Evolutionary conservation across 2,888 invertebrate species (phyloP).

Genomic region (Argyra leucocephala): DNA sequence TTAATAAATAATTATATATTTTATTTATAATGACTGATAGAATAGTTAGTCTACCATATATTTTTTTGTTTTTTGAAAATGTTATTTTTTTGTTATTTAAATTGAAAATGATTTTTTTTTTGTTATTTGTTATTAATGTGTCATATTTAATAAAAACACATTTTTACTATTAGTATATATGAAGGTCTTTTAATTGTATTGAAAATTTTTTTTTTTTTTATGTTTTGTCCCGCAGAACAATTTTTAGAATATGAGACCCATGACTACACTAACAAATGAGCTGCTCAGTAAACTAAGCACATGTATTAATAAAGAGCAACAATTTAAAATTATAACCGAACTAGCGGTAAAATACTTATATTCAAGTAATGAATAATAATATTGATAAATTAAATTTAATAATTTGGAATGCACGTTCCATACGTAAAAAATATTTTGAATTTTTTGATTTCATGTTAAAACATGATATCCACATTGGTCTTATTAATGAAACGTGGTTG

Average conservation of each 20-base stretch:
- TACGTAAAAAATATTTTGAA: no score
- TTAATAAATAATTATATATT: constrained; percentile 5
- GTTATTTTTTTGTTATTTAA: constrained; percentile 5
- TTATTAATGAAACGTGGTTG: no score
- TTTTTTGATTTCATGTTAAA: no score
- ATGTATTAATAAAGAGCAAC: no score
- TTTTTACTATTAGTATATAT: constrained; percentile 8
- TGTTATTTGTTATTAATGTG: constrained; percentile 7
- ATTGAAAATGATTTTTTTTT: background rate
- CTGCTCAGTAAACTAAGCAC: no score
- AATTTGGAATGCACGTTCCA: no score
- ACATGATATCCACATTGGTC: no score
- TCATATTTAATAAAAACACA: constrained; percentile 5
- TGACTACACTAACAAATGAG: background rate
- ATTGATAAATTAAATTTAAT: no score
- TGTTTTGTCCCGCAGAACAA: constrained; percentile 8
- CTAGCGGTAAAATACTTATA: no score
- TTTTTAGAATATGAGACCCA: constrained; percentile 9
- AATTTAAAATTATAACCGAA: no score
- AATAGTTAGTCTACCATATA: constrained; percentile 7
- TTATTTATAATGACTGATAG: constrained; percentile 4
- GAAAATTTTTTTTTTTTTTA: background rate
- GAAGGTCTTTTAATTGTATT: constrained; percentile 7
- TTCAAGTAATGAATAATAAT: no score
- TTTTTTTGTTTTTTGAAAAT: constrained; percentile 8